These are phyloP conservation scores for Apostichopus californicus DNA, from an alignment of 35 echinoderm and acorn worm species.

Conservation along the genomic window DNA sequence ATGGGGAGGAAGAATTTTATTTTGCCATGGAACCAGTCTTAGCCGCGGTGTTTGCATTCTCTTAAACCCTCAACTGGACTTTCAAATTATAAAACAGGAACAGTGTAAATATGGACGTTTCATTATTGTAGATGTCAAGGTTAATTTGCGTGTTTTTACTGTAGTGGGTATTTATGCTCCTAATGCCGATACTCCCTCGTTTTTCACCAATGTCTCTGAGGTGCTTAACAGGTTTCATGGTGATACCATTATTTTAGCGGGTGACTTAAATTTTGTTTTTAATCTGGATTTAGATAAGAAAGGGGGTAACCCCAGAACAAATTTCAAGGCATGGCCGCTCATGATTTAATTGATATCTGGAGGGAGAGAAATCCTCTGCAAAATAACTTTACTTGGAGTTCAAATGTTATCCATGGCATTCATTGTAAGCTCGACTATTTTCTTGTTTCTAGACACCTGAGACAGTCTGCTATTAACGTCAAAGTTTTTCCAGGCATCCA, in stretches of 20 bases:
- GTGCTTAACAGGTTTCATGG: not conserved
- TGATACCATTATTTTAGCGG: conserved; percentile 7
- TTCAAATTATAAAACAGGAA: not conserved
- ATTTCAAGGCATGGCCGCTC: not conserved
- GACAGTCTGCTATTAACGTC: not conserved
- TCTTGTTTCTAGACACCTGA: not conserved
- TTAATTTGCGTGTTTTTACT: not conserved
- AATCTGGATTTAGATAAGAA: conserved; percentile 18
- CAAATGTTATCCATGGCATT: not conserved
- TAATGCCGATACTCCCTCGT: not conserved
- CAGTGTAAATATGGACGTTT: not conserved
- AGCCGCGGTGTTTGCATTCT: conserved; percentile 1
- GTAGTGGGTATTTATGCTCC: conserved; percentile 4
- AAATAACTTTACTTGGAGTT: conserved; percentile 26
- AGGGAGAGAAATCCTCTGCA: not conserved
- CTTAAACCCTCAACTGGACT: not conserved
- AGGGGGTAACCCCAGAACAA: conserved; percentile 1
- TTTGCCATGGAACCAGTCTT: not conserved
- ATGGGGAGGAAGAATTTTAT: not conserved
- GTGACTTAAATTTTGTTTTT: conserved; percentile 29
- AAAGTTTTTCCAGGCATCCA: conserved; percentile 8
- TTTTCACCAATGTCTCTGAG: not conserved
- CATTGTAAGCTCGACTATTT: conserved; percentile 25
- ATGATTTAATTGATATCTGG: not conserved
- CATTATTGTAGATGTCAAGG: not conserved